phyloP scores from a whole-genome alignment of 2,113 vertebrate genomes.

The Gasterosteus aculeatus region DNA sequence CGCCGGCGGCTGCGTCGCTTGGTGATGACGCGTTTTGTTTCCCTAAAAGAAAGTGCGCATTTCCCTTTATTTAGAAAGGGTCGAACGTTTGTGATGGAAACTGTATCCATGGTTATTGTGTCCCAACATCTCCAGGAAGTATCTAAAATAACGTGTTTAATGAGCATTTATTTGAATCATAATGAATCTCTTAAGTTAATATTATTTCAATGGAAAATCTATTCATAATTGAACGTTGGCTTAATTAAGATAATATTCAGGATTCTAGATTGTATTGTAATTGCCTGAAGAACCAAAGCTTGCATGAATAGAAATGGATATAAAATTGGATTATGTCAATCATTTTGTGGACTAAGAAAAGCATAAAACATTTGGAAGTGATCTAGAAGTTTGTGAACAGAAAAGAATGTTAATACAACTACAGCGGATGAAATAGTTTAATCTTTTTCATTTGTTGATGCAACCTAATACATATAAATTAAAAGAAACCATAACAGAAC shows the following conservation, averaged over 20 bases:
- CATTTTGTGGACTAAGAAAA: neutral
- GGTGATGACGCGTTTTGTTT: neutral
- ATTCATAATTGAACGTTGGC: neutral
- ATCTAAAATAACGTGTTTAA: neutral
- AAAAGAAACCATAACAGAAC: conserved; percentile 5
- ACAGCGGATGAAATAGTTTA: conserved; percentile 33
- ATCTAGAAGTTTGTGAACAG: neutral
- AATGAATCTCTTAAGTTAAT: no score
- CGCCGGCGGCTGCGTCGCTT: neutral
- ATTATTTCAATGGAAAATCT: neutral
- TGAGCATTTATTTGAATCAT: neutral
- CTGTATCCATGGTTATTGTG: neutral
- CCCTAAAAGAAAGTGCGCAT: neutral
- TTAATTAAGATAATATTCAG: neutral
- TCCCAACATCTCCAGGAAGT: no score
- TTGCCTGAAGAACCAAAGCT: neutral
- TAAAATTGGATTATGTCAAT: no score
- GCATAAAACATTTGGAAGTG: neutral
- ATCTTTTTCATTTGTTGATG: conserved; percentile 14
- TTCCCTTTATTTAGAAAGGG: neutral
- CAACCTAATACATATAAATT: conserved; percentile 28
- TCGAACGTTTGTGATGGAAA: neutral
- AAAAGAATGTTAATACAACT: neutral
- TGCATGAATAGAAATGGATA: neutral
- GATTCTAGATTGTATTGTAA: neutral